Percentiles rank a stretch among this genome's conserved stretches.
Evolutionary conservation across 2,113 vertebrate genomes (phyloP).

Genomic region (Strigops habroptila): DNA sequence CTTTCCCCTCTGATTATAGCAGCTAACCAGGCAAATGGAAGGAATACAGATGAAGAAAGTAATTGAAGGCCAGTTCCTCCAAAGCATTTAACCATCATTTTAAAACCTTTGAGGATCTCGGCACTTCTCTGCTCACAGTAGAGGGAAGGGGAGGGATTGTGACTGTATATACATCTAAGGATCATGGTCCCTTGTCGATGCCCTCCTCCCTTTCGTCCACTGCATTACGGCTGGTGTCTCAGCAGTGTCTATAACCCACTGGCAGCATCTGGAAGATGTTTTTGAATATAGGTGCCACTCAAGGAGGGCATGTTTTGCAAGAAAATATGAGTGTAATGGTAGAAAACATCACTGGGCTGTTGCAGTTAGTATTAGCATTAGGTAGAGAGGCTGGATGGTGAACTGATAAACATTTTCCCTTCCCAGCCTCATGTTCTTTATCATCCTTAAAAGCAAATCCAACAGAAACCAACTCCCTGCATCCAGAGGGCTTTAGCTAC

Average conservation of each 20-base stretch:
- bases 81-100: not conserved
- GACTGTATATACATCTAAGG: not conserved
- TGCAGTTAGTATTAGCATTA: not conserved
- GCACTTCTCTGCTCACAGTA: not conserved
- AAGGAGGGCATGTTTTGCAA: not conserved
- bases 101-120: not conserved
- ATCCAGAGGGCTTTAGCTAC: not conserved
- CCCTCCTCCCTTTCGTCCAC: not conserved
- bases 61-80: not conserved
- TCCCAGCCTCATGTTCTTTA: not conserved
- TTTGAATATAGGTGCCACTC: not conserved
- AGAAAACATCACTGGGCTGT: not conserved
- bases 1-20: not conserved
- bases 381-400: not conserved
- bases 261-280: not conserved
- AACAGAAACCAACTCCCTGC: not conserved
- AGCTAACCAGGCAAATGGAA: not conserved
- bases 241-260: not conserved
- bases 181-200: not conserved
- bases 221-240: not conserved
- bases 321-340: not conserved
- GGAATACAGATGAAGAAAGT: not conserved
- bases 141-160: not conserved
- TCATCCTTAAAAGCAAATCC: not conserved
- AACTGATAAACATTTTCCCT: not conserved